Evolutionary conservation across 2,113 vertebrate genomes (phyloP).

Genomic region (Carlito syrichta): DNA sequence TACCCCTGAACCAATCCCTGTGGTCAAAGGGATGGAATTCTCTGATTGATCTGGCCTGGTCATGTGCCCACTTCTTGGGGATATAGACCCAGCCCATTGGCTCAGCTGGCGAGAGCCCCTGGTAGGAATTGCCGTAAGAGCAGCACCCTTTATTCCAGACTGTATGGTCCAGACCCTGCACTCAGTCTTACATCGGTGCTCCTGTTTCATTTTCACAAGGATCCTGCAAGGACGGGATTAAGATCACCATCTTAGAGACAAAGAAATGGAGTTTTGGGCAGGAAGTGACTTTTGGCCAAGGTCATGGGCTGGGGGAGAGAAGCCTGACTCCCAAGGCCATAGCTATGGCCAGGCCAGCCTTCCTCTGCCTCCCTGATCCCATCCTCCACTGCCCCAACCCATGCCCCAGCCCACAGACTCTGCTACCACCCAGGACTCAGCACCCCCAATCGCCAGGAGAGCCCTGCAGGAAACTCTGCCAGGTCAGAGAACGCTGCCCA

Average conservation of each 20-base stretch:
- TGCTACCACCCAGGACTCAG: background rate
- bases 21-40: background rate
- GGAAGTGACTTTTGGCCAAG: too few relatives aligned
- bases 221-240: background rate
- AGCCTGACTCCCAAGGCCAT: background rate
- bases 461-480: background rate
- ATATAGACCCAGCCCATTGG: background rate
- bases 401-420: background rate
- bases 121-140: background rate
- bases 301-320: rapidly evolving
- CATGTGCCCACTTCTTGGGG: background rate
- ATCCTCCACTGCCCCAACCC: background rate
- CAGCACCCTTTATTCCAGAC: background rate
- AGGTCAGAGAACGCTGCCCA: background rate
- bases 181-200: background rate
- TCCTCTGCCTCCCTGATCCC: background rate
- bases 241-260: background rate
- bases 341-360: background rate
- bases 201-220: background rate
- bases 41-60: background rate
- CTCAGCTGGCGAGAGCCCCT: background rate
- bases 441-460: background rate
- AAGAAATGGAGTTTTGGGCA: too few relatives aligned
- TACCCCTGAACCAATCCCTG: background rate
- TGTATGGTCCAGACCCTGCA: background rate